Base-by-base conservation (phyloP, 1,140 invertebrate genomes). In the Aleiodes sp. region DNA sequence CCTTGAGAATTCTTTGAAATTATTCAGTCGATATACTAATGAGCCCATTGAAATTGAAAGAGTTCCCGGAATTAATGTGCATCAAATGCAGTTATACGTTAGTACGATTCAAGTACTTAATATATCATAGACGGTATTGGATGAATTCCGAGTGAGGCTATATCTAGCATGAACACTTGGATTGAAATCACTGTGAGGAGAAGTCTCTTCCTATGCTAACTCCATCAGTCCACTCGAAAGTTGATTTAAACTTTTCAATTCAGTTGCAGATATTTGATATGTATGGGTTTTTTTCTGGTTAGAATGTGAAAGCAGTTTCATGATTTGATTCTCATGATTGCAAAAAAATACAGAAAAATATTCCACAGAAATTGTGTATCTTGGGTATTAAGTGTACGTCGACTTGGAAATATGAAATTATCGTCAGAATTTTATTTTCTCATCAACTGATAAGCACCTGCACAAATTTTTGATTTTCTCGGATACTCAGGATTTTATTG, bases 181-280 rank as follows among this genome's bases (percentile, higher is more conserved):
- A 6, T 24, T 1, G 16, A 52, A 24, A 52, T 24, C 16, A 16
- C 21, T 10, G 26, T 24, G 10, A 21, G 1, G 19, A 24, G 21
- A 6, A 52, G 21, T 21, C 46, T 24, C 21, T 10, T 4, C 21
- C 56, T n/a, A 28, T 56, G 3, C 24, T 12, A 24, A 63, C 33
- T 12, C 7, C 21, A 21, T 26, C 33, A 24, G 21, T 9, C 31
- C n/a, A 37, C 60, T 62, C 19, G 33, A 62, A 62, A 39, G 37
- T 62, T 62, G 39, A 62, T 62, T 62, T 62, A 62, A 62, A 62
- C 60, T 62, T 62, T 26, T 2, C n/a, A 3, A 62, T 24, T 37
- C 21, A 39, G 29, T 39, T 62, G 14, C 6, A 35, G 60, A 21
- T 37, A 31, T 61, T 31, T 8, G 16, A 33, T 31, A 61, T 33